These are phyloP conservation scores for Altica lythri DNA, from an alignment of 2,888 invertebrate species.

Conservation along the genomic window DNA sequence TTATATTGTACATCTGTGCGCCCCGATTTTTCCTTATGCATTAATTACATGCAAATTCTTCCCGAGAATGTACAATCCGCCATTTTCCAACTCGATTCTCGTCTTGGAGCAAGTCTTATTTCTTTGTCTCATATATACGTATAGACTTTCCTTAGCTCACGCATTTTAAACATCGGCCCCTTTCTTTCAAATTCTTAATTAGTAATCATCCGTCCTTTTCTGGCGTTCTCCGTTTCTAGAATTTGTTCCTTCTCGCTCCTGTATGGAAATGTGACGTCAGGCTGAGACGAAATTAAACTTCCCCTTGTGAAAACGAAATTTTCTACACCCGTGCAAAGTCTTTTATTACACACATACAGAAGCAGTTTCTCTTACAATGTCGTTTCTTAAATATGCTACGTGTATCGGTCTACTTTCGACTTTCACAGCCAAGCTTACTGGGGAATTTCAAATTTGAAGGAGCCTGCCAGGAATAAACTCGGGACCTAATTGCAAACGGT, in stretches of 20 bases:
- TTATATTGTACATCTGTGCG: conserved; percentile 55
- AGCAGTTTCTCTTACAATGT: conserved; percentile 46
- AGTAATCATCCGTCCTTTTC: conserved; percentile 64
- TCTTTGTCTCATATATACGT: conserved; percentile 57
- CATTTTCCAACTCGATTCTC: conserved; percentile 58
- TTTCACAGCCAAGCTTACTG: conserved; percentile 37
- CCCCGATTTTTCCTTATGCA: conserved; percentile 58
- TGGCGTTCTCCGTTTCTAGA: conserved; percentile 44
- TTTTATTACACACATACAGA: conserved; percentile 57
- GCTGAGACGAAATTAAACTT: conserved; percentile 38
- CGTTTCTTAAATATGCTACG: conserved; percentile 53
- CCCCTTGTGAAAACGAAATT: conserved; percentile 56
- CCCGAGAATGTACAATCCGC: conserved; percentile 58
- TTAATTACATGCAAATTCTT: conserved; percentile 60
- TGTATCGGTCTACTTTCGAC: conserved; percentile 47
- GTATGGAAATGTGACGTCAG: conserved; percentile 58
- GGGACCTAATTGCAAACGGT: conserved; percentile 28
- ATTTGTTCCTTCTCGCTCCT: conserved; percentile 60
- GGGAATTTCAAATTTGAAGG: conserved; percentile 36
- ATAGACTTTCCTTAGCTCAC: conserved; percentile 54
- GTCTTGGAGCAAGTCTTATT: conserved; percentile 55
- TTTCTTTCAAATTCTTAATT: conserved; percentile 74
- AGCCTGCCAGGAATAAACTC: conserved; percentile 34
- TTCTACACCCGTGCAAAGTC: conserved; percentile 58
- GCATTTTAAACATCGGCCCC: conserved; percentile 61